Base-by-base conservation (phyloP, 2,888 invertebrate species). In the Metopia argyrocephala region DNA sequence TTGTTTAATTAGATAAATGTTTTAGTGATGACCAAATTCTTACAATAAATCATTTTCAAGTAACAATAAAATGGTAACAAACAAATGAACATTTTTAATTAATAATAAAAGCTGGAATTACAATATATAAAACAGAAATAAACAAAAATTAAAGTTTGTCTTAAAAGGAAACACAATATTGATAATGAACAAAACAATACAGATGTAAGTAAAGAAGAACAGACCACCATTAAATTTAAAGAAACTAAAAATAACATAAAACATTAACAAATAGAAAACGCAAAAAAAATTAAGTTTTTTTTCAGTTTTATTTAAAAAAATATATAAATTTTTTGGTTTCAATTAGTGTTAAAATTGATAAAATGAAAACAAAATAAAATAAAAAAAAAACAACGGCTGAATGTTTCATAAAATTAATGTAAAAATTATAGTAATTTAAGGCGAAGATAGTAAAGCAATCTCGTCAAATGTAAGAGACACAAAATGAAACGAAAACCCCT, bases 211-310 rank as follows among this genome's bases (percentile, higher is more conserved):
- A 69, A 79, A 83, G 23, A 25, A 79, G 76, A 61, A 82, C 82
- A 84, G 82, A 84, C 84, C 84, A 84, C 84, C 84, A 83, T 79
- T 82, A 84, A 78, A 76, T 62, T 70, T 76, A 79, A 75, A 56
- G 18, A 62, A 38, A 66, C 46, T 21, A 52, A 66, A 23, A 52
- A 28, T 38, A 23, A n/a, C 38, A n/a, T 38, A 65, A 73, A 27
- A 25, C 27, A 69, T 82, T 83, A 86, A 85, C 83, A 84, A 84
- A 80, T 69, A 84, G 79, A 78, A 82, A 83, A 84, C 61, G 57
- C 81, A 85, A 84, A 54, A 46, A 28, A 52, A 62, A 4, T 45
- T 61, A 25, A 45, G 45, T 25, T 57, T 45, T 1, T 38, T 31
- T 28, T 9, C 12, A 50, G 6, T 15, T 23, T 7, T 57, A 28